Conservation (phyloP, 2,888 invertebrate genomes). For the Drosophila fulvimacula region DNA sequence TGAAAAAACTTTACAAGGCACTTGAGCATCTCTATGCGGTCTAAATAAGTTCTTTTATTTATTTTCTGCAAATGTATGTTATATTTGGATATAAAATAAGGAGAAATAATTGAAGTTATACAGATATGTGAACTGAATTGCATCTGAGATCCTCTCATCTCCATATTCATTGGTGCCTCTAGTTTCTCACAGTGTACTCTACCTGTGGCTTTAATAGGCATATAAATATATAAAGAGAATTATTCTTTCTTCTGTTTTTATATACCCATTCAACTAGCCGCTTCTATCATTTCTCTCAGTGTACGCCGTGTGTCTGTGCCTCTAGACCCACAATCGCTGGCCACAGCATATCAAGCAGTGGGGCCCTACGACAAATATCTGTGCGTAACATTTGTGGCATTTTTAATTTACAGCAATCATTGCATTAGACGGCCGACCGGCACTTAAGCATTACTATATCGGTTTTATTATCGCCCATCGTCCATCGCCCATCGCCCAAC, state of each 20-base stretch:
- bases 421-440: constrained; percentile 63
- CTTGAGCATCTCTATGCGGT: background rate
- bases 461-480: constrained; percentile 69
- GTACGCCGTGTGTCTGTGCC: constrained; percentile 22
- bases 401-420: constrained; percentile 76
- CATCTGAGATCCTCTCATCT: background rate
- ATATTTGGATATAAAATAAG: too few species aligned
- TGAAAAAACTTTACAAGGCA: too few species aligned
- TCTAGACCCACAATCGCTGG: constrained; percentile 50
- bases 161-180: too few species aligned
- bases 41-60: background rate
- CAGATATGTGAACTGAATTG: background rate
- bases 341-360: constrained; percentile 67
- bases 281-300: constrained; percentile 3
- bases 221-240: background rate
- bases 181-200: too few species aligned
- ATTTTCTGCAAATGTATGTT: background rate
- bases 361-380: constrained; percentile 65
- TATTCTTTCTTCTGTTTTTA: background rate
- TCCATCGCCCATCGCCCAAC: constrained; percentile 37
- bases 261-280: background rate
- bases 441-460: constrained; percentile 77
- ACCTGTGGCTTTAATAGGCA: too few species aligned
- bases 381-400: constrained; percentile 79
- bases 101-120: background rate